These are phyloP conservation scores for Naso thynnoides DNA, from an alignment of 2,797 vertebrate genomes.

Conservation along the genomic window DNA sequence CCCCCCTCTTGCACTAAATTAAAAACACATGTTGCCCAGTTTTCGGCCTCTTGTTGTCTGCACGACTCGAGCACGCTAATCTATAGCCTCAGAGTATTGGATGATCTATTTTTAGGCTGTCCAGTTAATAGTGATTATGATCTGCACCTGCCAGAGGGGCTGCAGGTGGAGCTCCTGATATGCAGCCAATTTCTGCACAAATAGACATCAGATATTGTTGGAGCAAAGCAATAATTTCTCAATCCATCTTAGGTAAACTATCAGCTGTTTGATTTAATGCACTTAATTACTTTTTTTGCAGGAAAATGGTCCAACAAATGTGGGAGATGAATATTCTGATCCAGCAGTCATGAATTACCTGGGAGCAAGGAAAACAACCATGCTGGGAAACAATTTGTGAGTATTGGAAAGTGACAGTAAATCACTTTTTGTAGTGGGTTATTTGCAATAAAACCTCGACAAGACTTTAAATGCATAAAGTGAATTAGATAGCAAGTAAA, in stretches of 20 bases:
- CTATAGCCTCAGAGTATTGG: conserved; percentile 33
- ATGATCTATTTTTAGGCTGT: conserved; percentile 71
- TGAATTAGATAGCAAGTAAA: background rate
- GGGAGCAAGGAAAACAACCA: conserved; percentile 90
- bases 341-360: conserved; percentile 91
- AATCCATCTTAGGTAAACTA: background rate
- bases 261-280: conserved; percentile 10
- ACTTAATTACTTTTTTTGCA: conserved; percentile 72
- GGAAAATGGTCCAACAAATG: conserved; percentile 96
- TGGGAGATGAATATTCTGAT: conserved; percentile 94
- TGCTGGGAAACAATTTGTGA: conserved; percentile 98
- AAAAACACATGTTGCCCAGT: conserved; percentile 61
- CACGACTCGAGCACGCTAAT: conserved; percentile 41
- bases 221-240: background rate
- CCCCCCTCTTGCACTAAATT: conserved; percentile 47
- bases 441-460: background rate
- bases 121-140: conserved; percentile 63
- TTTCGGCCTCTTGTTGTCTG: conserved; percentile 37
- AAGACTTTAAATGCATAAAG: background rate
- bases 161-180: conserved; percentile 38
- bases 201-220: background rate
- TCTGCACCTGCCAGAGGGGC: conserved; percentile 54
- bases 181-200: conserved; percentile 6
- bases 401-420: conserved; percentile 67
- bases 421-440: background rate